Percentiles rank a stretch among this genome's conserved stretches.
phyloP scores from a whole-genome alignment of 2,888 invertebrate genomes.

The Macrophya annulata region DNA sequence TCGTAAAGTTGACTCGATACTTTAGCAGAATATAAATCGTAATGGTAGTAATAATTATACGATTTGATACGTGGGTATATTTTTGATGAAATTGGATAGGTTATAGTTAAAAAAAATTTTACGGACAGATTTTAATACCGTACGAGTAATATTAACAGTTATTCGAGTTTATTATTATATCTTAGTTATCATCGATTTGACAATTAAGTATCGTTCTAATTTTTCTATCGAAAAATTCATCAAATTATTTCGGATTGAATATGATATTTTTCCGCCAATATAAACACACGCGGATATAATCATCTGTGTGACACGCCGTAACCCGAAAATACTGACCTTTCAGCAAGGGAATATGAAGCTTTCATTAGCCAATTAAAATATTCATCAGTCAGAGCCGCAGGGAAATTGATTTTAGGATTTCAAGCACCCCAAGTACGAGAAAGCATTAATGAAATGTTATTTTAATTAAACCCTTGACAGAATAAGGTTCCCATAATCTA shows the following conservation, averaged over 20 bases:
- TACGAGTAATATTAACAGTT: background rate
- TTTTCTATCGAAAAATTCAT: background rate
- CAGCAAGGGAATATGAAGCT: constrained; percentile 50
- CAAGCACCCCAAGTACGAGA: constrained; percentile 17
- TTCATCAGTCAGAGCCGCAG: constrained; percentile 51
- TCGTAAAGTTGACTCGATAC: constrained; percentile 25
- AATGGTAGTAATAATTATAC: background rate
- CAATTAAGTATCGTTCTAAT: background rate
- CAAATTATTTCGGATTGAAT: background rate
- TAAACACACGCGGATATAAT: background rate
- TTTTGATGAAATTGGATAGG: too few relatives aligned
- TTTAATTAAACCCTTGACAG: constrained; percentile 55
- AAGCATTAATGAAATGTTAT: constrained; percentile 56
- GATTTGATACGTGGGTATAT: too few relatives aligned
- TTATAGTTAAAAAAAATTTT: background rate
- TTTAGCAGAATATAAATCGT: background rate
- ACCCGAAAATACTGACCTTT: constrained; percentile 11
- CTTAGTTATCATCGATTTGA: background rate
- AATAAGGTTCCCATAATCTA: constrained; percentile 29
- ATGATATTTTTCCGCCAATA: background rate
- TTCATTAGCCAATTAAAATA: constrained; percentile 60
- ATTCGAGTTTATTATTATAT: background rate
- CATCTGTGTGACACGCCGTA: background rate
- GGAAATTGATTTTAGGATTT: constrained; percentile 49
- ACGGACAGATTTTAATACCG: background rate